A percentile compares a stretch with the other conserved stretches of the same genome.
Conservation (phyloP, 1,140 invertebrate species). For the Bicyclus anynana region DNA sequence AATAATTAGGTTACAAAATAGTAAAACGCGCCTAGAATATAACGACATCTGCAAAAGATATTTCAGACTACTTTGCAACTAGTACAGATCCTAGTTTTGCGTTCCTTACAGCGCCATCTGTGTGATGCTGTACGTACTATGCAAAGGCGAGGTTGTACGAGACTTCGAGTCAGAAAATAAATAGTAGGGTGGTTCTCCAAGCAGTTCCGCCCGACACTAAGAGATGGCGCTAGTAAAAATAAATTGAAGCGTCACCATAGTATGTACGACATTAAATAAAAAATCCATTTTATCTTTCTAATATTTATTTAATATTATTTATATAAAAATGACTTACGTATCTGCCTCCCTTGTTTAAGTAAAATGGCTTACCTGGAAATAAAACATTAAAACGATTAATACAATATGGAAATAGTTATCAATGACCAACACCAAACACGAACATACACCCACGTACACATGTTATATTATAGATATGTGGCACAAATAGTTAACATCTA, state of each 20-base stretch:
- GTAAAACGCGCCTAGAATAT: not conserved
- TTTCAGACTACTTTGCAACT: not conserved
- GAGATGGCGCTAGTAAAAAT: conserved; percentile 23
- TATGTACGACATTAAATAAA: not conserved
- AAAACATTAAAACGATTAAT: not conserved
- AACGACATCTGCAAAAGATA: not conserved
- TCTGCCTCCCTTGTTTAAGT: not conserved
- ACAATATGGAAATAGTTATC: too few species aligned
- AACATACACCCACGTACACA: too few species aligned
- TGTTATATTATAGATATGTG: too few species aligned
- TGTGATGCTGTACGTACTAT: not conserved
- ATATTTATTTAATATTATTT: too few species aligned
- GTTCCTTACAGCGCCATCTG: not conserved
- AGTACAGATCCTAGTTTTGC: not conserved
- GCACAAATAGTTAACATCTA: too few species aligned
- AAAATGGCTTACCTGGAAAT: not conserved
- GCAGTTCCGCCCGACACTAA: conserved; percentile 2
- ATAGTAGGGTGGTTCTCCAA: not conserved
- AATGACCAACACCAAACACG: too few species aligned
- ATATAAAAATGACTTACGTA: not conserved
- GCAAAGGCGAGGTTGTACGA: not conserved
- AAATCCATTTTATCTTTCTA: not conserved
- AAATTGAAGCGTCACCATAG: not conserved
- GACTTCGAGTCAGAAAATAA: not conserved
- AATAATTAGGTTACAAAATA: too few species aligned